Conservation (phyloP, 2,113 vertebrate species). For the Malurus cyaneus region DNA sequence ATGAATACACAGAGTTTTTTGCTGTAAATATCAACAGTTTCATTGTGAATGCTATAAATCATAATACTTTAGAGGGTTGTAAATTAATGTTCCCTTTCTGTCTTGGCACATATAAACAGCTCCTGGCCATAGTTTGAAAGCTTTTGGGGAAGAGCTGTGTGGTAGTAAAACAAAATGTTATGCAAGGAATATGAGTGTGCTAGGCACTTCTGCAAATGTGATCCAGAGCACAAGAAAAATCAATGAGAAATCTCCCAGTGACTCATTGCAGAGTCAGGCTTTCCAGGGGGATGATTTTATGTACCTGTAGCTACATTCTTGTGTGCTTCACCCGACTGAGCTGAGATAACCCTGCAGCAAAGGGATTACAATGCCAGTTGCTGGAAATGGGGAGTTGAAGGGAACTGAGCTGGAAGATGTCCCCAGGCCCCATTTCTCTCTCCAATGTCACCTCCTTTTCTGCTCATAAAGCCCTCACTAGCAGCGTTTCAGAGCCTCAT, state of each 20-base stretch:
- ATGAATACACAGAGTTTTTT: not conserved
- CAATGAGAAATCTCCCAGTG: not conserved
- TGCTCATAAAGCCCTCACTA: constrained; percentile 38
- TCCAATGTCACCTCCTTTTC: not conserved
- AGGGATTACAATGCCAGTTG: fast-evolving
- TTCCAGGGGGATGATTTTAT: not conserved
- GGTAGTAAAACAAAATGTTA: not conserved
- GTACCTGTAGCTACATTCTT: not conserved
- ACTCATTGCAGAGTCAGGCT: not conserved
- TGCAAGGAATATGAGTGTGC: not conserved
- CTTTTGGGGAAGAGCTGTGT: not conserved
- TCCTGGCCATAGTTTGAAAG: not conserved
- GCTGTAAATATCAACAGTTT: constrained; percentile 47
- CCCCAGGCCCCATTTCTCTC: not conserved
- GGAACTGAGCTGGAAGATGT: not conserved
- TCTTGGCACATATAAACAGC: not conserved
- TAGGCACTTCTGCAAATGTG: not conserved
- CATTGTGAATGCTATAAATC: constrained; percentile 28
- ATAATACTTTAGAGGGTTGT: not conserved
- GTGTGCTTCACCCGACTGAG: not conserved
- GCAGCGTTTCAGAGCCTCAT: not conserved
- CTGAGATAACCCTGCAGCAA: not conserved
- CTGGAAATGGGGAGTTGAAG: not conserved
- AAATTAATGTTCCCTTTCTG: constrained; percentile 42
- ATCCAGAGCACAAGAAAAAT: not conserved